A percentile compares a stretch with the other conserved stretches of the same genome.
Conservation (phyloP, 2,797 vertebrate species). For the Microchirus variegatus region DNA sequence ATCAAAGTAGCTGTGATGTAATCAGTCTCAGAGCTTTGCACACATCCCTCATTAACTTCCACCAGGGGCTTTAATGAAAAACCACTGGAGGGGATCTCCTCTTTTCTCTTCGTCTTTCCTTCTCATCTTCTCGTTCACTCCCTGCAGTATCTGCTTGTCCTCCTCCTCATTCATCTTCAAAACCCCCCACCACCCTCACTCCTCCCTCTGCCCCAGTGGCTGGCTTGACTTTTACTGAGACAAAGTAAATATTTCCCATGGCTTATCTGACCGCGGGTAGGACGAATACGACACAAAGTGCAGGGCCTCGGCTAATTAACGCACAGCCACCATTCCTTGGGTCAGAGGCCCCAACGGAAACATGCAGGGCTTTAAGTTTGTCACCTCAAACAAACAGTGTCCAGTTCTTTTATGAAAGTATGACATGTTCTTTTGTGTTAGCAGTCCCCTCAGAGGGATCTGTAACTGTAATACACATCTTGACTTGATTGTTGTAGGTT, state of each 20-base stretch:
- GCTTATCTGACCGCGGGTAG: conserved; percentile 74
- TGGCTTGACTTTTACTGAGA: conserved; percentile 68
- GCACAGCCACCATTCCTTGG: conserved; percentile 22
- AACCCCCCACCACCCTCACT: conserved; percentile 2
- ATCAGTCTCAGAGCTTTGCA: conserved; percentile 69
- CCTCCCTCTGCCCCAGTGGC: conserved; percentile 50
- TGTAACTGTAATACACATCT: conserved; percentile 60
- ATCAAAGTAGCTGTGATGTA: conserved; percentile 77
- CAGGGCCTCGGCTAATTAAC: conserved; percentile 65
- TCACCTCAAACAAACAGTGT: conserved; percentile 19
- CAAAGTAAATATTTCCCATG: conserved; percentile 80
- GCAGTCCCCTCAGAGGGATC: conserved; percentile 8
- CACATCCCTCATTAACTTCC: conserved; percentile 76
- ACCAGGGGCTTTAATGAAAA: conserved; percentile 78
- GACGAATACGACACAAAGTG: conserved; percentile 56
- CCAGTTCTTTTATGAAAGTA: conserved; percentile 15
- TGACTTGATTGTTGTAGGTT: conserved; percentile 60
- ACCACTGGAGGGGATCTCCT: conserved; percentile 77
- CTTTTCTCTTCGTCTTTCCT: conserved; percentile 50
- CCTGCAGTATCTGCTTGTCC: conserved; percentile 56
- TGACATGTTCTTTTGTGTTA: conserved; percentile 2
- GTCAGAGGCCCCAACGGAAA: conserved; percentile 30
- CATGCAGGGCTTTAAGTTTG: conserved; percentile 11
- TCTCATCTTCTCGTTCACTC: conserved; percentile 63
- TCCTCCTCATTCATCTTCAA: conserved; percentile 69